phyloP scores from a whole-genome alignment of 2,113 vertebrate species.

The Ranitomeya imitator region DNA sequence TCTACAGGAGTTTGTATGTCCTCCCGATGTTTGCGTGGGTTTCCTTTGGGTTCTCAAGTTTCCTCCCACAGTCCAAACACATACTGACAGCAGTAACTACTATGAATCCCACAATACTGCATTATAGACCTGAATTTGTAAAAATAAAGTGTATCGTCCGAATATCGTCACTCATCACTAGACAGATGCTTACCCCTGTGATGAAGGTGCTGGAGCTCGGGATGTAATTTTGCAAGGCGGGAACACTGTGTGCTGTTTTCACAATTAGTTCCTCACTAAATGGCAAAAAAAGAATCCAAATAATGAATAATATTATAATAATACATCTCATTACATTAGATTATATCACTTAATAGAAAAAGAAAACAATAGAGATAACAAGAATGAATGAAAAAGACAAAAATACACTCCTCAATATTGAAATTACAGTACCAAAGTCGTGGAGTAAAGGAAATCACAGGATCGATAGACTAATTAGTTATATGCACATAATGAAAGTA shows the following conservation, averaged over 20 bases:
- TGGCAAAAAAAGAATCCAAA: conserved; percentile 24
- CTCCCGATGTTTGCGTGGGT: too few species aligned
- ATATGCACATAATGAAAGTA: too few species aligned
- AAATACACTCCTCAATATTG: too few species aligned
- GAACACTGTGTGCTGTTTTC: conserved; percentile 75
- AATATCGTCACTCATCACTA: neutral
- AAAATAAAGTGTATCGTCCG: too few species aligned
- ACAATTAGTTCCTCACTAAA: conserved; percentile 76
- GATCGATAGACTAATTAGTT: too few species aligned
- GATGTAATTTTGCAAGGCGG: conserved; percentile 66
- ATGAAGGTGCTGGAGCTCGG: conserved; percentile 69
- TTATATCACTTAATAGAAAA: neutral
- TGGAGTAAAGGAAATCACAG: too few species aligned
- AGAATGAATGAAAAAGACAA: too few species aligned
- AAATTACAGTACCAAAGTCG: too few species aligned
- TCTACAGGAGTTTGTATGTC: too few species aligned
- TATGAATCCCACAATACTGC: neutral
- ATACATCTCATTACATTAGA: neutral
- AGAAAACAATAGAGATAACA: neutral
- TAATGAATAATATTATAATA: neutral
- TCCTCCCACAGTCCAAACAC: too few species aligned
- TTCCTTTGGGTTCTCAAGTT: too few species aligned
- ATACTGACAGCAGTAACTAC: neutral
- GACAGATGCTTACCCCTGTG: conserved; percentile 67
- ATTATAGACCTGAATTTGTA: neutral